Base-by-base conservation (phyloP, 2,797 vertebrate genomes). In the Phyllotis vaccarum region DNA sequence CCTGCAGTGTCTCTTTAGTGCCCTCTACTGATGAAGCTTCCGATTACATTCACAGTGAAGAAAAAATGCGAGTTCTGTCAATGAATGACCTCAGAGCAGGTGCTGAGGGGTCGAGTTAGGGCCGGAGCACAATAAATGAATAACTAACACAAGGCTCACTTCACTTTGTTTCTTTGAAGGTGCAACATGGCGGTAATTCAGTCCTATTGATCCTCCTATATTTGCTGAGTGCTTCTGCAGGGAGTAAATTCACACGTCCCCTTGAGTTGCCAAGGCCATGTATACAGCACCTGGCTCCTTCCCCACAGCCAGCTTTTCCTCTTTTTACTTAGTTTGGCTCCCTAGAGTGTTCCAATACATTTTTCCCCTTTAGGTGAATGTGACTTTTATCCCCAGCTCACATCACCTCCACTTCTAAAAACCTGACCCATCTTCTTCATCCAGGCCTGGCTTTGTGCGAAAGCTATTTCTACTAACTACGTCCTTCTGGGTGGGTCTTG, bases 11-110 rank as follows among this genome's bases (percentile, higher is more conserved):
- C 92, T 64, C 56, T 75, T 72, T 22, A 3, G 86, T 13, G 46
- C 94, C 95, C 97, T 91, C 95, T 96, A 91, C 86, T 64, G 96
- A 60, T 66, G 66, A 90, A 92, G n/a, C 3, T 46, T 40, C 37
- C 19, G 37, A 64, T 46, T 5, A 37, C 2, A 37, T 27, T 6
- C 90, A 2, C 16, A 9, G 76, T 43, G 24, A 62, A 60, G 46
- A 34, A 76, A 60, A 91, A 29, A 66, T 1, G 72, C 17, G 46
- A 56, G 43, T 68, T 40, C n/a, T 19, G 31, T 24, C 22, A 21
- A 7, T 46, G 62, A 52, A 16, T 37, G 24, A 82, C 22, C 58
- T 46, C 22, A 3, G 19, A 83, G 54, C 56, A 27, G 43, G 75
- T 52, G 7, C 70, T 60, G 29, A 54, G 83, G 81, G 79, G 79